Evolutionary conservation across 2,888 invertebrate genomes (phyloP), one percentile per base, ranked within the genome.

Genomic region (Eilema depressum): DNA sequence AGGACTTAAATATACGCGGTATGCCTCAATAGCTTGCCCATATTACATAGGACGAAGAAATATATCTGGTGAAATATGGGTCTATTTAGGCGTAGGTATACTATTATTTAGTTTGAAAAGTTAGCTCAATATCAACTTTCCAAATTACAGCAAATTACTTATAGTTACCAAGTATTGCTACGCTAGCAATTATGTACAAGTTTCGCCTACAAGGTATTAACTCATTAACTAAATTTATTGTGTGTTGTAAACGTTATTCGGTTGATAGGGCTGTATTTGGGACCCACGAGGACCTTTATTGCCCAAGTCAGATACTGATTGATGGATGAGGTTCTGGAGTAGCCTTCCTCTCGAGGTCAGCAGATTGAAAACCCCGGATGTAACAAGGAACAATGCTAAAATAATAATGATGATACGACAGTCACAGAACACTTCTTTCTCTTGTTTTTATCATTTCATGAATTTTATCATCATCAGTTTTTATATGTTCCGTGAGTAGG

Each of bases 131-230:
- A 53, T 47, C 47, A 81, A 82, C 73, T 81, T 81, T 63, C 66
- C 68, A 78, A 80, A 82, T 79, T 81, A 81, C 57, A 75, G 68
- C 66, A 62, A 73, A 81, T 77, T 74, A 74, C 76, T 66, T 75
- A 74, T 57, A 75, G 70, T 72, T 69, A 68, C 63, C 61, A 73
- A 63, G 70, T 71, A 53, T 62, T 67, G 37, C 59, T 64, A 69
- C 26, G 20, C 47, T 20, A 10, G 53, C n/a, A 53, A 53, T 53
- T 53, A 53, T 53, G n/a, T 53, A 53, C n/a, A 53, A 53, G n/a
- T n/a, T 53, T 53, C 53, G 53, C 53, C 53, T 53, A 53, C 53
- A 53, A 53, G 53, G 14, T 20, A 47, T 47, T 47, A 47, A 41
- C 3, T n/a, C 10, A 53, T 53, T 53, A 53, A 17, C 20, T 41